Evolutionary conservation across 2,888 invertebrate species (phyloP).

Genomic region (Epinotia demarniana): DNA sequence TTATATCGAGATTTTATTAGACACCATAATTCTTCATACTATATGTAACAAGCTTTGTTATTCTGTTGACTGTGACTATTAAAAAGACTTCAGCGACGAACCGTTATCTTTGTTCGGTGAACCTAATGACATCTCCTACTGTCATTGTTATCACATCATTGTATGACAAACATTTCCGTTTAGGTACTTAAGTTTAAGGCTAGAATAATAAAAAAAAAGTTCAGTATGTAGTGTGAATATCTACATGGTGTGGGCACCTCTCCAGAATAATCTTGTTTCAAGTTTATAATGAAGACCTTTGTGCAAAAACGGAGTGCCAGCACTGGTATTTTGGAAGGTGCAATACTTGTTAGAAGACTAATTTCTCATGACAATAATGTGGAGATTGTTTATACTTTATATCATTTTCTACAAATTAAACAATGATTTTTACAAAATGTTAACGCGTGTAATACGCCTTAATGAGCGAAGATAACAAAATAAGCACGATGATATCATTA

Average conservation of each 20-base stretch:
- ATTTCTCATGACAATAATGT: too few species aligned
- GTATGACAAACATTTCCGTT: background rate
- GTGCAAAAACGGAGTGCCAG: background rate
- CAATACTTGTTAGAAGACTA: too few species aligned
- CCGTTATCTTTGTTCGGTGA: constrained; percentile 13
- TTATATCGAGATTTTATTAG: constrained; percentile 21
- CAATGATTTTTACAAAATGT: background rate
- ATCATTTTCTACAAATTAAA: background rate
- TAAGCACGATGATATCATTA: background rate
- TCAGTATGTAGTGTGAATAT: too few species aligned
- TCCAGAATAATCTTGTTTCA: too few species aligned
- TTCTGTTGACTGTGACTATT: constrained; percentile 21
- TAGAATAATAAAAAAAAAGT: background rate
- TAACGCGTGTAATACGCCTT: background rate
- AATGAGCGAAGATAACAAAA: constrained; percentile 1
- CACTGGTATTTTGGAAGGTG: too few species aligned
- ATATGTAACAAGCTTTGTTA: constrained; percentile 21
- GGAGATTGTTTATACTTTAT: background rate
- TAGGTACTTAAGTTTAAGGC: background rate
- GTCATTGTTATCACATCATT: constrained; percentile 1
- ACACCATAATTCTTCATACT: background rate
- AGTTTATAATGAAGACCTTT: background rate
- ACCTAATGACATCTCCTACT: constrained; percentile 1
- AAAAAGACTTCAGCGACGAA: constrained; percentile 12
- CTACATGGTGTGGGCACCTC: too few species aligned